Evolutionary conservation across 2,113 vertebrate genomes (phyloP).

Genomic region (Mystacornis crossleyi): DNA sequence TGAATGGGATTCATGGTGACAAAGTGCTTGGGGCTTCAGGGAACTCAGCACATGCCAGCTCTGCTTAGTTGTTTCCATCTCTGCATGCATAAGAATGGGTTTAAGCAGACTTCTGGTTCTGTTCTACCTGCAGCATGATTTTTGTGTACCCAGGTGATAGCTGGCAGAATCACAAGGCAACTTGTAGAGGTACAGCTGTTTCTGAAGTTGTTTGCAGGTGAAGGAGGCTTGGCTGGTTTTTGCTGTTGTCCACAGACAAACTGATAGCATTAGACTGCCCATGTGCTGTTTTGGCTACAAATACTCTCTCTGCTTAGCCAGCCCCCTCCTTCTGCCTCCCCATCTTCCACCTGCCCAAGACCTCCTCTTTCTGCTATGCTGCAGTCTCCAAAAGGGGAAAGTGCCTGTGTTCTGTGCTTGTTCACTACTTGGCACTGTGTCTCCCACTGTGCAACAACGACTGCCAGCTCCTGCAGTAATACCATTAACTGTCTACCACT

Average conservation of each 20-base stretch:
- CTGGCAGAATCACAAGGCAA: background rate
- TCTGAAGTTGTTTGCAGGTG: background rate
- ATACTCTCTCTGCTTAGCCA: background rate
- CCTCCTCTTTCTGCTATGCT: background rate
- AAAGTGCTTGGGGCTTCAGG: background rate
- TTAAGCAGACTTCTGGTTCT: background rate
- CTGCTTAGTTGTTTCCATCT: background rate
- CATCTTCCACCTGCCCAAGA: background rate
- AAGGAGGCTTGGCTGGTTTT: background rate
- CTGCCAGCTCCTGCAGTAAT: background rate
- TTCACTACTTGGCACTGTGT: background rate
- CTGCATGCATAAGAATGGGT: background rate
- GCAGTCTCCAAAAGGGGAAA: background rate
- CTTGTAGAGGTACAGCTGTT: background rate
- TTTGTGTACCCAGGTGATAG: background rate
- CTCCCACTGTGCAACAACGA: accelerated
- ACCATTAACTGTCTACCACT: background rate
- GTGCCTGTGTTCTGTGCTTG: background rate
- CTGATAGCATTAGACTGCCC: accelerated
- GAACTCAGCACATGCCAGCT: background rate
- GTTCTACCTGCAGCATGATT: background rate
- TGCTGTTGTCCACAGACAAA: background rate
- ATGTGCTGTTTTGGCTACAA: background rate
- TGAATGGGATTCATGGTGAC: accelerated
- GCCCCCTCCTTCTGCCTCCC: background rate